A percentile compares a stretch with the other conserved stretches of the same genome.
These are phyloP conservation scores for Nebria salina DNA, from an alignment of 2,888 invertebrate species.

Conservation along the genomic window DNA sequence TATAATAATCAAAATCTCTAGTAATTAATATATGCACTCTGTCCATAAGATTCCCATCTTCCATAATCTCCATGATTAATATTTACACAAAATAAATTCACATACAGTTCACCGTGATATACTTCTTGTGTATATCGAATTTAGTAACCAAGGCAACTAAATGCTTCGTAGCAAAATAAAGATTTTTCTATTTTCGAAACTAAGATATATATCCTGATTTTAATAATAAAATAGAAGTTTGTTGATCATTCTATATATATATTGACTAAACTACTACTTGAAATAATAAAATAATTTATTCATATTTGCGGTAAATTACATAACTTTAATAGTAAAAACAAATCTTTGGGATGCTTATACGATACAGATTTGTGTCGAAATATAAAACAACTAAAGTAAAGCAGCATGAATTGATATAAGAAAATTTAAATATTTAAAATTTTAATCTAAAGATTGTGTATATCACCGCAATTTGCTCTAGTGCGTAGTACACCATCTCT, in stretches of 20 bases:
- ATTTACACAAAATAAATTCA: neutral
- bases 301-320: too few relatives aligned
- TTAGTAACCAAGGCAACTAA: neutral
- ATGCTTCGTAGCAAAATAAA: neutral
- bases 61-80: conserved; percentile 81
- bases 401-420: too few relatives aligned
- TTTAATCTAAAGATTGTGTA: too few relatives aligned
- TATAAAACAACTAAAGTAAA: too few relatives aligned
- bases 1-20: conserved; percentile 85
- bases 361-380: too few relatives aligned
- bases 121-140: neutral
- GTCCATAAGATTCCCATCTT: conserved; percentile 91
- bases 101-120: neutral
- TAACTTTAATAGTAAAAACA: too few relatives aligned
- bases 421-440: too few relatives aligned
- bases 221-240: neutral
- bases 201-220: neutral
- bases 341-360: too few relatives aligned
- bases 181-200: neutral
- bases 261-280: too few relatives aligned
- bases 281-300: too few relatives aligned
- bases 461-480: too few relatives aligned
- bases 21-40: conserved; percentile 83
- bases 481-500: neutral
- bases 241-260: neutral